Evolutionary conservation across 2,113 vertebrate genomes (phyloP).

Genomic region (Saccopteryx bilineata): DNA sequence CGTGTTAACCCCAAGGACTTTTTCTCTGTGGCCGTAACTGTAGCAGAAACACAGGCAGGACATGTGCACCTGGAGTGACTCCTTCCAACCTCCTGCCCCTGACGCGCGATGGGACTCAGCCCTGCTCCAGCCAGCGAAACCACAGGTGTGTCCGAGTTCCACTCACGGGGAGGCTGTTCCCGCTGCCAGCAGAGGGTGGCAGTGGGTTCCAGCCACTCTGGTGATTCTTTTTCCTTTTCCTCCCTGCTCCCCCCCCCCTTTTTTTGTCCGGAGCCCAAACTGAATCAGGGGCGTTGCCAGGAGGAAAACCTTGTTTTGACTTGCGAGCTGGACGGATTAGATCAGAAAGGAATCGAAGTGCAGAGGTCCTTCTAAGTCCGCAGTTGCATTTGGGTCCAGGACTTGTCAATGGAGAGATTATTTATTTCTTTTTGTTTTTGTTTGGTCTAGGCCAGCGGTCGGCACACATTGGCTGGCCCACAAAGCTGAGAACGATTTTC

Average conservation of each 20-base stretch:
- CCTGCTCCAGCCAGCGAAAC: neutral
- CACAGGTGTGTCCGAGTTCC: neutral
- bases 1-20: neutral
- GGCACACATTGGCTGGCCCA: neutral
- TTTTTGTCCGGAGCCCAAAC: neutral
- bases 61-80: neutral
- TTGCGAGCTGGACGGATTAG: neutral
- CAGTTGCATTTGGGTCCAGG: neutral
- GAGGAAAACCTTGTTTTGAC: slow-evolving; percentile 19
- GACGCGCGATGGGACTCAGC: no score
- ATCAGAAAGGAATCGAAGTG: neutral
- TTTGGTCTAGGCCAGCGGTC: neutral
- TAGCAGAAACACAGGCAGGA: neutral
- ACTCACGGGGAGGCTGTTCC: neutral
- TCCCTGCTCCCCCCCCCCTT: fast-evolving
- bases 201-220: neutral
- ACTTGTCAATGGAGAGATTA: neutral
- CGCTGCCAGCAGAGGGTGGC: neutral
- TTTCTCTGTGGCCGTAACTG: neutral
- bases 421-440: neutral
- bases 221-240: neutral
- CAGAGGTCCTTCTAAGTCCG: neutral
- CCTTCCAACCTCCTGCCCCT: neutral
- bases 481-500: neutral
- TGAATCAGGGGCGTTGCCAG: neutral